phyloP scores from a whole-genome alignment of 1,140 invertebrate species.

The Drosophila tsacasi region DNA sequence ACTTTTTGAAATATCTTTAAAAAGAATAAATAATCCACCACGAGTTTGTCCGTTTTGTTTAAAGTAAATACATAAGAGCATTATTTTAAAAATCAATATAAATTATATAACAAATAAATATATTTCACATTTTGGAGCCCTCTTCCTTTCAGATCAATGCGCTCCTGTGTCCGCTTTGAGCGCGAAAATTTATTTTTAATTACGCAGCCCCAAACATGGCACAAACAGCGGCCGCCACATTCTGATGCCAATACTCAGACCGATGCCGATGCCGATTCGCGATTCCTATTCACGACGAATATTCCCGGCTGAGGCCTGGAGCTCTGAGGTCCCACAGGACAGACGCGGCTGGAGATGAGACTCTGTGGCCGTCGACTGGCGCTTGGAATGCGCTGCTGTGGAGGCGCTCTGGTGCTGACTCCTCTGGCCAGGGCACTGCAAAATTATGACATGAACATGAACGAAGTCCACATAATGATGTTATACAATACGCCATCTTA shows the following conservation, averaged over 20 bases:
- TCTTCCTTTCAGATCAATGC: slow-evolving; percentile 1
- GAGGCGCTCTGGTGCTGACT: slow-evolving; percentile 40
- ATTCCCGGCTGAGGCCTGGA: slow-evolving; percentile 18
- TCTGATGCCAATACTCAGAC: slow-evolving; percentile 59
- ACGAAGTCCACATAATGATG: slow-evolving; percentile 84
- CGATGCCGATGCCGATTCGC: slow-evolving; percentile 35
- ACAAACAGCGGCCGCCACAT: slow-evolving; percentile 77
- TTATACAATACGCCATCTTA: slow-evolving; percentile 85
- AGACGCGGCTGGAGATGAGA: slow-evolving; percentile 67
- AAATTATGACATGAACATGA: slow-evolving; percentile 85
- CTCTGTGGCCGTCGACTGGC: slow-evolving; percentile 40
- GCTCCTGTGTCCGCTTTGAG: slow-evolving; percentile 45
- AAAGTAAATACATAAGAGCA: no score
- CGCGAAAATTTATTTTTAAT: slow-evolving; percentile 83
- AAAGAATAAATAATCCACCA: no score
- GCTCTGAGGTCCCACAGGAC: slow-evolving; percentile 10
- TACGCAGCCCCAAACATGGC: slow-evolving; percentile 80
- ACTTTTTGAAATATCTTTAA: no score
- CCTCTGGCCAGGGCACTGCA: slow-evolving; percentile 52
- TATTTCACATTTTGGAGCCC: not conserved
- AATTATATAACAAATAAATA: not conserved
- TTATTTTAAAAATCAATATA: not conserved
- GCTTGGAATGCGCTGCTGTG: slow-evolving; percentile 69
- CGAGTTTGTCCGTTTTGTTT: not conserved
- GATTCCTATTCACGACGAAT: slow-evolving; percentile 31